These are phyloP conservation scores for Latrodectus hesperus DNA, from an alignment of 2,888 invertebrate genomes.

Conservation along the genomic window DNA sequence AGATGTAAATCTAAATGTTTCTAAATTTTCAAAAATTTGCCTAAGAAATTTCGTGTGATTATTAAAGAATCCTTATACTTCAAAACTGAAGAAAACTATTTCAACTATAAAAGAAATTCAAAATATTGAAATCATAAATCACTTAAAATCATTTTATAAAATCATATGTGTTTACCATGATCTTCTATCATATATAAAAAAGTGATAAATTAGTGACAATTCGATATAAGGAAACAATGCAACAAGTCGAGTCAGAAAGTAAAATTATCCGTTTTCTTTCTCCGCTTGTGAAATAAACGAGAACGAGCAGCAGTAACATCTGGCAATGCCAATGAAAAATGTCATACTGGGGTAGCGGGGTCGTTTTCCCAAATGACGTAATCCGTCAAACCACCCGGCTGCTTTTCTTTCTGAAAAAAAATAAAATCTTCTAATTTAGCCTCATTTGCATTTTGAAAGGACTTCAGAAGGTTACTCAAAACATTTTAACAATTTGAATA, in stretches of 20 bases:
- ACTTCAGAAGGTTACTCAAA: neutral
- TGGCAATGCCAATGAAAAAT: constrained; percentile 61
- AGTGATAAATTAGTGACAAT: neutral
- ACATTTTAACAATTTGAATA: too few species aligned
- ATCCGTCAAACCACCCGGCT: constrained; percentile 31
- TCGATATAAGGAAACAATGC: neutral
- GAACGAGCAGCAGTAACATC: constrained; percentile 43
- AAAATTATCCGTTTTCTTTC: constrained; percentile 6
- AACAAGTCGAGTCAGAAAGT: constrained; percentile 10
- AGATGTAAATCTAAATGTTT: too few species aligned
- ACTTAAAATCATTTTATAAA: too few species aligned
- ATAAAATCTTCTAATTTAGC: neutral
- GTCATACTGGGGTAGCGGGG: constrained; percentile 19
- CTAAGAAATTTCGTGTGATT: too few species aligned
- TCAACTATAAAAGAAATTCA: too few species aligned
- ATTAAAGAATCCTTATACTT: too few species aligned
- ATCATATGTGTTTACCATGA: too few species aligned
- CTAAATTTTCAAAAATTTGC: too few species aligned
- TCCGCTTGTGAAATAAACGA: constrained; percentile 1
- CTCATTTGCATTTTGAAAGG: neutral
- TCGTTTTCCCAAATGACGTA: constrained; percentile 57
- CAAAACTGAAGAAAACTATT: too few species aligned
- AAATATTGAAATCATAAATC: too few species aligned
- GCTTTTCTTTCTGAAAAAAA: neutral
- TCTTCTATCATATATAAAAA: neutral